phyloP scores from a whole-genome alignment of 2,113 vertebrate genomes.

The Alaudala cheleensis region DNA sequence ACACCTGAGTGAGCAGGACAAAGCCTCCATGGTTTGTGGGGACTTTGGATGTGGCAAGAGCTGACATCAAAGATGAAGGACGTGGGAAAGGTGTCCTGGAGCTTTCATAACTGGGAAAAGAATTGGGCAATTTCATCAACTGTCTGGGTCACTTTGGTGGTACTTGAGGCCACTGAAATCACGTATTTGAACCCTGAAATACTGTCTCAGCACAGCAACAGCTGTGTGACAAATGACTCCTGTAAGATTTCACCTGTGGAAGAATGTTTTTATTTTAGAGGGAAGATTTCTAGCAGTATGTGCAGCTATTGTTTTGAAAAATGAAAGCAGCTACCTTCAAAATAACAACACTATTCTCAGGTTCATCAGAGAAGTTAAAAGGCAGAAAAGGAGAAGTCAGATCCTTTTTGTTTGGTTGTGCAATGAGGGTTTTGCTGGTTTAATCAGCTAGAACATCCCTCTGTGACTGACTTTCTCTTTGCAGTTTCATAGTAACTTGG shows the following conservation, averaged over 20 bases:
- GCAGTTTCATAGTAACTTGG: neutral
- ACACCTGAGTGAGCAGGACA: fast-evolving
- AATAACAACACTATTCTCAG: neutral
- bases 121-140: neutral
- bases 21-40: fast-evolving
- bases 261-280: neutral
- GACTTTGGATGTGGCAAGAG: neutral
- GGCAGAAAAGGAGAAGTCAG: neutral
- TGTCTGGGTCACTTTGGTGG: neutral
- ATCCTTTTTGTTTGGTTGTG: neutral
- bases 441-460: neutral
- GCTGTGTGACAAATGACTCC: neutral
- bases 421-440: neutral
- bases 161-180: neutral
- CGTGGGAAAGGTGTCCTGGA: neutral
- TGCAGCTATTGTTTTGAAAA: neutral
- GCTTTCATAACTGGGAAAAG: neutral
- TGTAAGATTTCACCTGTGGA: neutral
- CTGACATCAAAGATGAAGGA: neutral
- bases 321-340: neutral
- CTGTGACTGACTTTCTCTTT: neutral
- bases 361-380: neutral
- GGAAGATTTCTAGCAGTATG: neutral
- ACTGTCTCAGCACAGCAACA: neutral
- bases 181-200: neutral